Evolutionary conservation across 2,113 vertebrate species (phyloP).

Genomic region (Ailurus styani): DNA sequence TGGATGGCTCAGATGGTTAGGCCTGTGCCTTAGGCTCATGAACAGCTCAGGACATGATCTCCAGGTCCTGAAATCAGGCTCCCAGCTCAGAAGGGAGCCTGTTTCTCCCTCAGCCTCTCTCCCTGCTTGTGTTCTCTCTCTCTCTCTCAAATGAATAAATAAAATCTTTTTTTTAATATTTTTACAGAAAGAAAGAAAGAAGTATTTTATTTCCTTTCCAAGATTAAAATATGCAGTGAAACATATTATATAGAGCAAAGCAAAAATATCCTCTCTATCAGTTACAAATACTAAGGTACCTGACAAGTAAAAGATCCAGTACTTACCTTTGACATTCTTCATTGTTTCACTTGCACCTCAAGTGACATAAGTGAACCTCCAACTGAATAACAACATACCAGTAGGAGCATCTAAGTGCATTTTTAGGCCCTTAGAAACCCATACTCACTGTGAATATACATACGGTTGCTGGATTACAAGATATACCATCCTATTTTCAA

Average conservation of each 20-base stretch:
- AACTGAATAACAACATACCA: background rate
- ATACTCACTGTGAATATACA: background rate
- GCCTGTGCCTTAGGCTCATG: too few species aligned
- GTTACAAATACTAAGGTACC: background rate
- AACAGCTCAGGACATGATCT: too few species aligned
- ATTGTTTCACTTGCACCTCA: background rate
- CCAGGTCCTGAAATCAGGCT: too few species aligned
- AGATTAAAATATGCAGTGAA: background rate
- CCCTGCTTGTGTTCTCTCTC: too few species aligned
- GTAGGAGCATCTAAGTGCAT: background rate
- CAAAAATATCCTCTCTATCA: background rate
- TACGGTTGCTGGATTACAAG: background rate
- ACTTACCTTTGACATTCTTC: background rate
- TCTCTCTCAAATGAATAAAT: too few species aligned
- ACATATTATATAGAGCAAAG: background rate
- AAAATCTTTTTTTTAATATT: too few species aligned
- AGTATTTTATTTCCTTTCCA: background rate
- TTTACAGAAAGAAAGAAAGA: too few species aligned
- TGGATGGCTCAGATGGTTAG: too few species aligned
- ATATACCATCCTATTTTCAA: background rate
- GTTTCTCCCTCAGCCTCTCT: too few species aligned
- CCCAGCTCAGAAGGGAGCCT: too few species aligned
- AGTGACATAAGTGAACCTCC: background rate
- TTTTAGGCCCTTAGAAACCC: background rate
- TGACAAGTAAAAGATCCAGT: background rate